phyloP scores from a whole-genome alignment of 2,888 invertebrate species.

The Caenorhabditis afra region DNA sequence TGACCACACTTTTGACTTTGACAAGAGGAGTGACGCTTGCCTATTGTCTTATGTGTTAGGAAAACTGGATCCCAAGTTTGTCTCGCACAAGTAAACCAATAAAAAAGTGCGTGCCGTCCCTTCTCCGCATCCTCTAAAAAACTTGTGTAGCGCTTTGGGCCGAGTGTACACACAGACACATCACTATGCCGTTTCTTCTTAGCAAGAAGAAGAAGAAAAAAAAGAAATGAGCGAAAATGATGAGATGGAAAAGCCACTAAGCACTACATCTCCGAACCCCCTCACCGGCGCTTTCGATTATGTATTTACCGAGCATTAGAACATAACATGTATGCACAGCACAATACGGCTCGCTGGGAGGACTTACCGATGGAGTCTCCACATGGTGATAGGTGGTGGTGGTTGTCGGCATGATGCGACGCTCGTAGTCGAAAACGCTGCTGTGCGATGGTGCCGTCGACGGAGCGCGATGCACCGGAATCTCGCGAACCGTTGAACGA shows the following conservation, averaged over 20 bases:
- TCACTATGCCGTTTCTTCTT: too few relatives aligned
- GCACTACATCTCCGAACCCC: too few relatives aligned
- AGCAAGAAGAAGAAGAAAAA: too few relatives aligned
- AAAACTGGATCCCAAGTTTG: constrained; percentile 12
- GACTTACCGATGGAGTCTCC: constrained; percentile 58
- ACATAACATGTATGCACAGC: constrained; percentile 6
- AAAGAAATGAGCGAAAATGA: too few relatives aligned
- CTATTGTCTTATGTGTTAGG: constrained; percentile 7
- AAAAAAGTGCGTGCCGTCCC: background rate
- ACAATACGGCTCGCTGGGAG: background rate
- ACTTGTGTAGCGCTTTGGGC: background rate
- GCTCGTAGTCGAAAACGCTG: constrained; percentile 65
- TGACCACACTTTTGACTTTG: background rate
- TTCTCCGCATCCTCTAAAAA: background rate
- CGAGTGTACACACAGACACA: background rate
- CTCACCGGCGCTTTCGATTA: background rate
- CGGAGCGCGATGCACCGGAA: constrained; percentile 77
- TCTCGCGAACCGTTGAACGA: constrained; percentile 78
- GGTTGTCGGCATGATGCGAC: constrained; percentile 68
- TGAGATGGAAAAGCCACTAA: too few relatives aligned
- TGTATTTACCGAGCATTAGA: constrained; percentile 13
- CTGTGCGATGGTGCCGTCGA: constrained; percentile 71
- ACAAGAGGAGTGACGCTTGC: background rate
- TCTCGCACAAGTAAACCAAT: constrained; percentile 22
- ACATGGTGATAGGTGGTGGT: constrained; percentile 58